Percentiles rank a stretch among this genome's conserved stretches.
phyloP scores from a whole-genome alignment of 1,140 invertebrate species.

The Pachypeltis micranthus region DNA sequence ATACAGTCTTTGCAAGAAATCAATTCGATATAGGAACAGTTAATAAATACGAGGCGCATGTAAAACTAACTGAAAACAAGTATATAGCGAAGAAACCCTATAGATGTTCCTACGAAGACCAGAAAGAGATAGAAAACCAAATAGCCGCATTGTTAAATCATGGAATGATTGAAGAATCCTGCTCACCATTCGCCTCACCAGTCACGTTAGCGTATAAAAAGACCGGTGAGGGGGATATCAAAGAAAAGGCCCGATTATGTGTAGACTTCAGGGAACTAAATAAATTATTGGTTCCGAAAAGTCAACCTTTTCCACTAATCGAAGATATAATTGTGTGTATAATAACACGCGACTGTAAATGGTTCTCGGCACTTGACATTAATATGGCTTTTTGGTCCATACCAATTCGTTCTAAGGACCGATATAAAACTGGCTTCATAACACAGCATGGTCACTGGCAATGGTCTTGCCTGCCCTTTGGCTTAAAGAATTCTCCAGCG shows the following conservation, averaged over 20 bases:
- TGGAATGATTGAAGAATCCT: slow-evolving; percentile 33
- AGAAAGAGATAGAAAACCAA: slow-evolving; percentile 34
- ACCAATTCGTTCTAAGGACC: slow-evolving; percentile 30
- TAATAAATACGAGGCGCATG: slow-evolving; percentile 26
- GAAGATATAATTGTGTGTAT: slow-evolving; percentile 30
- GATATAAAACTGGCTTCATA: slow-evolving; percentile 34
- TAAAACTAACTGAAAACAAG: slow-evolving; percentile 32
- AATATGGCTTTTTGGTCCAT: slow-evolving; percentile 36
- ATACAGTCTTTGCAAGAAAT: slow-evolving; percentile 32
- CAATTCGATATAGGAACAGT: slow-evolving; percentile 32
- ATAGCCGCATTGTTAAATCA: slow-evolving; percentile 31
- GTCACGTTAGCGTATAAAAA: slow-evolving; percentile 33
- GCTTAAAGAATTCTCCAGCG: slow-evolving; percentile 35
- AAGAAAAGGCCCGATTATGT: slow-evolving; percentile 28
- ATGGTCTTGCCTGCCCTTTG: slow-evolving; percentile 31
- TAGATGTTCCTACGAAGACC: slow-evolving; percentile 30
- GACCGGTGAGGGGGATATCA: slow-evolving; percentile 30
- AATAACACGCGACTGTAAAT: slow-evolving; percentile 32
- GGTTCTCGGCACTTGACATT: slow-evolving; percentile 32
- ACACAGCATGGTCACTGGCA: slow-evolving; percentile 33
- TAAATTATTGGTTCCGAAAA: slow-evolving; percentile 33
- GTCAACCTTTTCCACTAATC: slow-evolving; percentile 33
- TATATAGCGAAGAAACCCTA: slow-evolving; percentile 32
- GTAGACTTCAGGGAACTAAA: slow-evolving; percentile 33
- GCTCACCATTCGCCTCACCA: slow-evolving; percentile 33